A percentile compares a stretch with the other conserved stretches of the same genome.
These are phyloP conservation scores for Ectemnius cavifrons DNA, from an alignment of 2,888 invertebrate species.

Conservation along the genomic window DNA sequence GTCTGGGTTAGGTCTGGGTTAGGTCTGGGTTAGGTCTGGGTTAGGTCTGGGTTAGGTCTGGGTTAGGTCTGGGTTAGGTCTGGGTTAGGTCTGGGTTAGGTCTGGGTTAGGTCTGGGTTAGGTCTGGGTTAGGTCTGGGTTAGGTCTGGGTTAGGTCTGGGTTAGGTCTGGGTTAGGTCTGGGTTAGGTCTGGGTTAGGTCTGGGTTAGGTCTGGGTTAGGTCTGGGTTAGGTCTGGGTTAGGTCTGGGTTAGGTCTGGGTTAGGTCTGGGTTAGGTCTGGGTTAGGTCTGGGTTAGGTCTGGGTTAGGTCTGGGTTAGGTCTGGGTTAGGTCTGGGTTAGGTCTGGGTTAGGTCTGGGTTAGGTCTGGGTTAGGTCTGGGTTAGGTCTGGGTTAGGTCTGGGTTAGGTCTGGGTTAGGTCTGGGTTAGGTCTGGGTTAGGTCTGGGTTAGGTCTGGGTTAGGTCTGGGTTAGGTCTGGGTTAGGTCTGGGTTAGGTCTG, in stretches of 20 bases:
- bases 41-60: constrained; percentile 7
- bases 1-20: constrained; percentile 7
- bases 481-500: not conserved
- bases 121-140: constrained; percentile 5
- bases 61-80: constrained; percentile 7
- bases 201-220: not conserved
- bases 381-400: not conserved
- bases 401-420: constrained; percentile 1
- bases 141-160: not conserved
- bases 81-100: constrained; percentile 7
- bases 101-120: constrained; percentile 7
- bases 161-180: not conserved
- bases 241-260: not conserved
- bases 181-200: not conserved
- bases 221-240: not conserved
- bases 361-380: not conserved
- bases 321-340: not conserved
- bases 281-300: not conserved
- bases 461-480: not conserved
- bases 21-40: constrained; percentile 7
- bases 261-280: not conserved
- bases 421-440: not conserved
- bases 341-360: not conserved
- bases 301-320: not conserved
- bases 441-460: not conserved